Base-by-base conservation (phyloP, 2,797 vertebrate species). In the Columba guinea region DNA sequence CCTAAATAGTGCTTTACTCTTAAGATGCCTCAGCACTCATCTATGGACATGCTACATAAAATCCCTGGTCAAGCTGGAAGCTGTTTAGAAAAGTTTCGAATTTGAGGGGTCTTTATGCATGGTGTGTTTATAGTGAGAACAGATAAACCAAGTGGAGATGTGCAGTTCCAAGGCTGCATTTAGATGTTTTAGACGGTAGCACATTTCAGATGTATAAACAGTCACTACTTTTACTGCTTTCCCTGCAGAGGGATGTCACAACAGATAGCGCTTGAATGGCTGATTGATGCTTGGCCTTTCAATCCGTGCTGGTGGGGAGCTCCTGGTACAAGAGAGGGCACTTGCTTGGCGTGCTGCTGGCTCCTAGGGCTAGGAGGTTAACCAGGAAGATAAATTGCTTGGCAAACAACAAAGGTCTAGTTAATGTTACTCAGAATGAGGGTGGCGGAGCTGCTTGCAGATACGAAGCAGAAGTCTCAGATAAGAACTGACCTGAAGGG, bases 31-130 rank as follows among this genome's bases (percentile, higher is more conserved):
- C 34, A 69, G 70, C 28, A 64, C 62, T 69, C 44, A 67, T 46
- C 67, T 30, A 39, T 0, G 2, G 51, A 27, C 59, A 65, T 0
- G 0, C 41, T 52, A 28, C 63, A 22, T 49, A 49, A 75, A 90
- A 63, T 30, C 37, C 88, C 70, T 7, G 26, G 15, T 23, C 67
- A 41, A 70, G 48, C 49, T 81, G 63, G 60, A 88, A 82, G 75
- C 9, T 84, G 48, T 8, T 90, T 75, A 58, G 71, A 7, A 65
- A 64, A 91, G 52, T 28, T 44, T 35, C 39, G 62, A 60, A 3
- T 56, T 64, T 32, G 68, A 71, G 34, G 30, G 48, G 30, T 27
- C 11, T 80, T 77, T 68, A 26, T 46, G 27, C 16, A 4, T 16
- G 58, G 14, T 28, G 8, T 41, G 34, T 71, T 87, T 64, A 67